phyloP scores from a whole-genome alignment of 2,113 vertebrate genomes.

The Eolophus roseicapilla region DNA sequence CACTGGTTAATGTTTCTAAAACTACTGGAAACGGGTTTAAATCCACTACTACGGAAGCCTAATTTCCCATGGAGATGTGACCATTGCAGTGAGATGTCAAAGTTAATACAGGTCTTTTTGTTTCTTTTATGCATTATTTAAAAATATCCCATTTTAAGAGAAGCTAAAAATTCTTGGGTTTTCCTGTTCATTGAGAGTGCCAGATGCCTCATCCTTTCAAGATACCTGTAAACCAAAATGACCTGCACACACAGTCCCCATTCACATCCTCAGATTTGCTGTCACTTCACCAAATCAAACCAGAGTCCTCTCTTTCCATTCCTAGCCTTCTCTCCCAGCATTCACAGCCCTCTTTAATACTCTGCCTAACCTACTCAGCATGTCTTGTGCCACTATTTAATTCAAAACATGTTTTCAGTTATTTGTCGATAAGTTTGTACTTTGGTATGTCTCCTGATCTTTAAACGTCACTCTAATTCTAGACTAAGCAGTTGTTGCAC shows the following conservation, averaged over 20 bases:
- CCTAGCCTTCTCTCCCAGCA: not conserved
- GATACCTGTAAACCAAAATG: not conserved
- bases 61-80: not conserved
- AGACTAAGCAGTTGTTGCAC: not conserved
- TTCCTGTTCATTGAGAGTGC: not conserved
- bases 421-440: not conserved
- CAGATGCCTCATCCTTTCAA: not conserved
- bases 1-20: not conserved
- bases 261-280: not conserved
- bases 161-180: not conserved
- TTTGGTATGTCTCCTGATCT: rapidly evolving
- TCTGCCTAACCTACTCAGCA: not conserved
- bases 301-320: not conserved
- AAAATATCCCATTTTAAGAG: not conserved
- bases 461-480: not conserved
- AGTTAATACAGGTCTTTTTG: not conserved
- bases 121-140: not conserved
- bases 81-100: not conserved
- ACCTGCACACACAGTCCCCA: rapidly evolving
- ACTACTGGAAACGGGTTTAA: not conserved
- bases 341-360: not conserved
- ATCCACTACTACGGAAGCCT: not conserved
- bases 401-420: not conserved
- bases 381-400: not conserved
- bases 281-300: not conserved